A percentile compares a stretch with the other conserved stretches of the same genome.
Evolutionary conservation across 2,797 vertebrate genomes (phyloP).

Genomic region (Pyrocephalus nanus): DNA sequence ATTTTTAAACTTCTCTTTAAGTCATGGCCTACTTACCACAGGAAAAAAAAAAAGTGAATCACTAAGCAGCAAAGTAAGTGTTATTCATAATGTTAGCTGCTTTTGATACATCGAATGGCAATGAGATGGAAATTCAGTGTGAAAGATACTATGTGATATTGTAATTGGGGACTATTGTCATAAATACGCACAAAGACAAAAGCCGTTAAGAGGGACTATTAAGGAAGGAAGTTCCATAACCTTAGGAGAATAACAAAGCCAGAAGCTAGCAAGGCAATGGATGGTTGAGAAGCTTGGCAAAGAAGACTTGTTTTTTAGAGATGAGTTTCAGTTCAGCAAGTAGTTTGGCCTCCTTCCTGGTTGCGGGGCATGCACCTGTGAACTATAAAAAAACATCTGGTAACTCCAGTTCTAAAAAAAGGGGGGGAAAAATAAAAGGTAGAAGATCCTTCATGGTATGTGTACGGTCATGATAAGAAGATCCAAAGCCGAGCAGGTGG

Average conservation of each 20-base stretch:
- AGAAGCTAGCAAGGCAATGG: not conserved
- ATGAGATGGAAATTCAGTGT: not conserved
- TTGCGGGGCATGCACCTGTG: not conserved
- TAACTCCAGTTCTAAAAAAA: not conserved
- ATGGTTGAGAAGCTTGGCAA: not conserved
- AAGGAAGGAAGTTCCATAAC: not conserved
- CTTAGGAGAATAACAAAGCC: not conserved
- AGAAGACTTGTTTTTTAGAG: rapidly evolving
- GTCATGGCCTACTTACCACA: not conserved
- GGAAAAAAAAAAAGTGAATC: not conserved
- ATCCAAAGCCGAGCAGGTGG: not conserved
- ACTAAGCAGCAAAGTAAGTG: not conserved
- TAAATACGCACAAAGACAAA: not conserved
- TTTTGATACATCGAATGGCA: not conserved
- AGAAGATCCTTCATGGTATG: not conserved
- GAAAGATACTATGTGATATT: not conserved
- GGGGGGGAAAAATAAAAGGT: not conserved
- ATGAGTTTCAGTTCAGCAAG: not conserved
- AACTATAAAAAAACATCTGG: not conserved
- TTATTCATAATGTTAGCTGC: not conserved
- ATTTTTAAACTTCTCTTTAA: not conserved
- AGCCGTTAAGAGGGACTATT: not conserved
- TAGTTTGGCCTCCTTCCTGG: not conserved
- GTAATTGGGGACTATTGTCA: too few relatives aligned
- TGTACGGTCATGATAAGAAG: not conserved